Evolutionary conservation across 1,140 invertebrate genomes (phyloP).

Genomic region (Drosophila setifemur): DNA sequence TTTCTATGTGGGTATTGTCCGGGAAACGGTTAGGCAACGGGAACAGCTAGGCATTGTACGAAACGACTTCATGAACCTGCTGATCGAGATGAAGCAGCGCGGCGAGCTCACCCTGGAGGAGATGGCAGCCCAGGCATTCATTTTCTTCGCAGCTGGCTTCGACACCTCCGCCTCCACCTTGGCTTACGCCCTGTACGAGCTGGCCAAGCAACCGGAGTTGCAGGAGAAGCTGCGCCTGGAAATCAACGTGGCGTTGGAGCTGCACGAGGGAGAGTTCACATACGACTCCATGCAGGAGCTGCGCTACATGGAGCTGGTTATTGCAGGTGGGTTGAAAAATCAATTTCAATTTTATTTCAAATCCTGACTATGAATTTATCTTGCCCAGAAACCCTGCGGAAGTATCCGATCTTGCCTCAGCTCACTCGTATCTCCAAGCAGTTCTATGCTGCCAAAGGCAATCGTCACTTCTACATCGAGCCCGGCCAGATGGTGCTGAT

Average conservation of each 20-base stretch:
- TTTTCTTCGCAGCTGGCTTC: conserved; percentile 85
- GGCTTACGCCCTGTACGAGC: conserved; percentile 83
- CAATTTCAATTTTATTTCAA: background rate
- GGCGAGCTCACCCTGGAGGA: conserved; percentile 65
- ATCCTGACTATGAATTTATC: background rate
- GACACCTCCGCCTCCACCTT: conserved; percentile 86
- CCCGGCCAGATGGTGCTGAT: conserved; percentile 83
- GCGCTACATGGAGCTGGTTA: conserved; percentile 86
- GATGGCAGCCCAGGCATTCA: conserved; percentile 76
- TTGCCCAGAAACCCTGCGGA: conserved; percentile 71
- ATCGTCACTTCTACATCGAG: conserved; percentile 57
- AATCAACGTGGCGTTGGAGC: conserved; percentile 82
- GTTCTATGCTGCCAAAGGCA: conserved; percentile 54
- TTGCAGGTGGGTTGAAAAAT: conserved; percentile 44
- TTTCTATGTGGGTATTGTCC: conserved; percentile 83
- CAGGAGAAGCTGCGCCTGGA: conserved; percentile 85
- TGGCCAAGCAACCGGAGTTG: conserved; percentile 85
- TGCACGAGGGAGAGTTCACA: conserved; percentile 70
- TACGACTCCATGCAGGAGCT: conserved; percentile 84
- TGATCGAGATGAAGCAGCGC: conserved; percentile 82
- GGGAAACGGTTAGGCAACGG: conserved; percentile 83
- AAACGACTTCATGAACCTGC: conserved; percentile 84
- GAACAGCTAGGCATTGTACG: conserved; percentile 82
- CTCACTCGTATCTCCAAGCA: conserved; percentile 69
- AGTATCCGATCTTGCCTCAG: conserved; percentile 83